These are phyloP conservation scores for Condylostylus longicornis DNA, from an alignment of 1,140 invertebrate genomes.

Conservation along the genomic window DNA sequence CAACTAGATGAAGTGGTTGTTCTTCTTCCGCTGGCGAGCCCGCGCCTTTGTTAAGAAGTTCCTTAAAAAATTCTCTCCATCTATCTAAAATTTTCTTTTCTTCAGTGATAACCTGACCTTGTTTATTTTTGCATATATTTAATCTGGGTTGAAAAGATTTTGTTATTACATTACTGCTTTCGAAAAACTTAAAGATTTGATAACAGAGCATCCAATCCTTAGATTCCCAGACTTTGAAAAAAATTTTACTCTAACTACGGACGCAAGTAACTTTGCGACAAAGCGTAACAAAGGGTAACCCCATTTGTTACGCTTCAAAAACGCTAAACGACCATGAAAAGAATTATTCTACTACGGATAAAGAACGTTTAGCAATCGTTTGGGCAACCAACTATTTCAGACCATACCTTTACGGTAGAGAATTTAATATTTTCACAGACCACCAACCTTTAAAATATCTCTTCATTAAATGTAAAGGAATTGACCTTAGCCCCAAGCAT, in stretches of 20 bases:
- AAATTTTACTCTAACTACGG: slow-evolving; percentile 18
- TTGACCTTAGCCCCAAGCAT: slow-evolving; percentile 23
- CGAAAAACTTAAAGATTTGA: slow-evolving; percentile 12
- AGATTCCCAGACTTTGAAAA: slow-evolving; percentile 21
- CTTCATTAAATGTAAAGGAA: slow-evolving; percentile 29
- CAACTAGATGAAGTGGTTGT: no score
- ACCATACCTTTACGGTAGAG: slow-evolving; percentile 33
- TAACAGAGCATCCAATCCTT: slow-evolving; percentile 19
- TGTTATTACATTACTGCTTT: slow-evolving; percentile 20
- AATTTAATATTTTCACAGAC: slow-evolving; percentile 37
- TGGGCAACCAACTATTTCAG: slow-evolving; percentile 32
- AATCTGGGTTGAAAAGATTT: no score
- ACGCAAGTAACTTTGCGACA: slow-evolving; percentile 17
- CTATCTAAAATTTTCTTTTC: no score
- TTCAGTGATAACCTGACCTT: no score
- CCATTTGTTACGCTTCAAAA: slow-evolving; percentile 13
- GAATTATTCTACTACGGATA: slow-evolving; percentile 20
- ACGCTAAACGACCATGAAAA: slow-evolving; percentile 17
- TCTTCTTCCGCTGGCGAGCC: no score
- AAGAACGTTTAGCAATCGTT: slow-evolving; percentile 21
- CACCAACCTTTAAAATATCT: slow-evolving; percentile 36
- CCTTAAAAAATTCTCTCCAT: no score
- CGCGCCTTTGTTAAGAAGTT: no score
- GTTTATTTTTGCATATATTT: no score
- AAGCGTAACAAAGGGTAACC: slow-evolving; percentile 11